Base-by-base conservation (phyloP, 2,888 invertebrate species). In the Leptarthrus brevirostris region DNA sequence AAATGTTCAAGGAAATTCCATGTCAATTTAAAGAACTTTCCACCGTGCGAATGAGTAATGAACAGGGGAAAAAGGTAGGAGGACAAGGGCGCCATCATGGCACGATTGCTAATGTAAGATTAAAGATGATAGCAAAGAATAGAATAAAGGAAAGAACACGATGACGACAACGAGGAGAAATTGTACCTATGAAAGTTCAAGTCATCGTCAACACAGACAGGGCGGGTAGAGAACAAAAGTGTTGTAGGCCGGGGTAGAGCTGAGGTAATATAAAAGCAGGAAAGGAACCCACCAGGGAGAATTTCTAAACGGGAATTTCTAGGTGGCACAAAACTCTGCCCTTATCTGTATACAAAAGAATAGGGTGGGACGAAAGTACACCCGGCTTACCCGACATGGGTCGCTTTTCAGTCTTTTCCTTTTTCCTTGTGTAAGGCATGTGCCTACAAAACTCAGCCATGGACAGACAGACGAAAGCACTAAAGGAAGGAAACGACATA, bases 201-300 rank as follows among this genome's bases (percentile, higher is more conserved):
- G 56, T 58, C 56, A 58, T 58, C 58, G 56, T 58, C 56, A 58
- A 36, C 58, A 36, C 58, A 58, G 58, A 58, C 58, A 58, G 36
- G 36, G 8, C 30, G 30, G 30, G 8, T 30, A 30, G n/a, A n/a
- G 30, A 30, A 30, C 30, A 30, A 30, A n/a, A n/a, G n/a, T n/a
- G n/a, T n/a, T n/a, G n/a, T n/a, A n/a, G n/a, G n/a, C n/a, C n/a
- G n/a, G n/a, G 18, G 18, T n/a, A 20, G 34, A 34, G 58, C n/a
- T 30, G 54, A 2, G 58, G 16, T 58, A 58, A 58, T 58, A n/a
- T n/a, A 58, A 58, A 58, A 58, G 58, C 58, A 36, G 36, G 20
- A 58, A 58, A 30, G 12, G n/a, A 54, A 26, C 58, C 36, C 34
- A 18, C 58, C 20, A n/a, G 58, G 36, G 58, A 20, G 36, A 36